Percentiles rank a stretch among this genome's conserved stretches.
phyloP scores from a whole-genome alignment of 2,888 invertebrate species.

The Chaetogeoica ovagalla region DNA sequence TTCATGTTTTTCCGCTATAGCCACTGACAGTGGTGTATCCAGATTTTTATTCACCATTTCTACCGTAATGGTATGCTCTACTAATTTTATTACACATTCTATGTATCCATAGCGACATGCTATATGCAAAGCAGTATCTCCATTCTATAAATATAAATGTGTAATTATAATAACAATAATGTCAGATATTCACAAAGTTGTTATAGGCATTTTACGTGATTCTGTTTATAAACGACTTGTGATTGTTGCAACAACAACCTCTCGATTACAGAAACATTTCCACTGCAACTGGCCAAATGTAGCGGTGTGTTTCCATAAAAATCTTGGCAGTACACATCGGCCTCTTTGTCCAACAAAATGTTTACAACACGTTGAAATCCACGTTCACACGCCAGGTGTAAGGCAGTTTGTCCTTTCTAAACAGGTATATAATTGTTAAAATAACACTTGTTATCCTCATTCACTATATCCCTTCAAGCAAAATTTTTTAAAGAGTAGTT shows the following conservation, averaged over 20 bases:
- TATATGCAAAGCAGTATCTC: constrained; percentile 67
- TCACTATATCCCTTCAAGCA: neutral
- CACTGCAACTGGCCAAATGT: constrained; percentile 15
- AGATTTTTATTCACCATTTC: constrained; percentile 63
- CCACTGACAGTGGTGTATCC: constrained; percentile 66
- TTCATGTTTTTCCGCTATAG: constrained; percentile 64
- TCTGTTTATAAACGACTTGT: constrained; percentile 17
- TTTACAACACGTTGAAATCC: constrained; percentile 29
- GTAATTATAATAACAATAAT: neutral
- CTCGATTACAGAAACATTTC: constrained; percentile 11
- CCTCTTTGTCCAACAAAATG: constrained; percentile 9
- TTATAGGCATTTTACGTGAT: constrained; percentile 10
- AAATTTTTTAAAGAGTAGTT: neutral
- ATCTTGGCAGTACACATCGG: neutral
- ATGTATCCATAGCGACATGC: constrained; percentile 61
- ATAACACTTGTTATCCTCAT: neutral
- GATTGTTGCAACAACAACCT: constrained; percentile 17
- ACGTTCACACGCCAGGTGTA: constrained; percentile 23
- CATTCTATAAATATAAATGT: constrained; percentile 15
- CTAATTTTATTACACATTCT: constrained; percentile 55
- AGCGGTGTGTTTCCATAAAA: constrained; percentile 34
- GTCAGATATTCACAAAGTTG: neutral
- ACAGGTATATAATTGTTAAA: constrained; percentile 54
- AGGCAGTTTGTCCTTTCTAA: constrained; percentile 61
- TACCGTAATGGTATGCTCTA: constrained; percentile 59